phyloP scores from a whole-genome alignment of 2,797 vertebrate genomes.

The Craterocephalus amniculus region DNA sequence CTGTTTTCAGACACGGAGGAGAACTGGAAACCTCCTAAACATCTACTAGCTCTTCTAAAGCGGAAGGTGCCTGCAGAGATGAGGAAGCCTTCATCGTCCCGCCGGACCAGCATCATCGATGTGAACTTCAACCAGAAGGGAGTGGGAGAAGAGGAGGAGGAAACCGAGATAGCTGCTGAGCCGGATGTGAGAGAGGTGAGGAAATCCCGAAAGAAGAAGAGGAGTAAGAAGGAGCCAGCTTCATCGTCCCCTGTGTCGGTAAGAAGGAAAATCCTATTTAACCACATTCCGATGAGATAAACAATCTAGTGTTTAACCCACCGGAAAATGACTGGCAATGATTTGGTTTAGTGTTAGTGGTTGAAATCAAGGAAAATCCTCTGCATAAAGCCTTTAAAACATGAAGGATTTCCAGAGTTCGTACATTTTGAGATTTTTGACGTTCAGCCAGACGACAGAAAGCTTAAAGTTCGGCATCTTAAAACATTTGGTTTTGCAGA shows the following conservation, averaged over 20 bases:
- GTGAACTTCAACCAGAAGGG: slow-evolving; percentile 72
- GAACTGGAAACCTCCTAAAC: slow-evolving; percentile 56
- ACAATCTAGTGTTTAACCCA: not conserved
- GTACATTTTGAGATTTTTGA: too few species aligned
- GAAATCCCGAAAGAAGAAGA: slow-evolving; percentile 60
- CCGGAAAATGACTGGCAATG: not conserved
- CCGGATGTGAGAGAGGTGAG: slow-evolving; percentile 48
- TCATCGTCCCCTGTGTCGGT: slow-evolving; percentile 52
- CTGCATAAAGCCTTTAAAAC: not conserved
- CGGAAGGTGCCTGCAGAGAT: slow-evolving; percentile 69
- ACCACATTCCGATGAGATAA: not conserved
- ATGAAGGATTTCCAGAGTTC: not conserved
- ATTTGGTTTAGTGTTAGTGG: too few species aligned
- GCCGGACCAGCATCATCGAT: slow-evolving; percentile 70
- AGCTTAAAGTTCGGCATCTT: not conserved
- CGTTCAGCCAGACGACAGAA: not conserved
- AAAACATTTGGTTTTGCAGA: not conserved
- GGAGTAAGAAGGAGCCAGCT: slow-evolving; percentile 54
- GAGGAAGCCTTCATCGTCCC: slow-evolving; percentile 50
- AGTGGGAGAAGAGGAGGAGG: slow-evolving; percentile 46
- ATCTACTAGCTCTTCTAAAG: slow-evolving; percentile 61
- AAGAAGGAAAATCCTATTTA: slow-evolving; percentile 30
- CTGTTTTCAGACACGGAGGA: slow-evolving; percentile 59
- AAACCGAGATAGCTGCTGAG: slow-evolving; percentile 44
- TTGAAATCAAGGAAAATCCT: not conserved